Evolutionary conservation across 1,140 invertebrate genomes (phyloP), one percentile per base, ranked within the genome.

Genomic region (Medauroidea extradentata): DNA sequence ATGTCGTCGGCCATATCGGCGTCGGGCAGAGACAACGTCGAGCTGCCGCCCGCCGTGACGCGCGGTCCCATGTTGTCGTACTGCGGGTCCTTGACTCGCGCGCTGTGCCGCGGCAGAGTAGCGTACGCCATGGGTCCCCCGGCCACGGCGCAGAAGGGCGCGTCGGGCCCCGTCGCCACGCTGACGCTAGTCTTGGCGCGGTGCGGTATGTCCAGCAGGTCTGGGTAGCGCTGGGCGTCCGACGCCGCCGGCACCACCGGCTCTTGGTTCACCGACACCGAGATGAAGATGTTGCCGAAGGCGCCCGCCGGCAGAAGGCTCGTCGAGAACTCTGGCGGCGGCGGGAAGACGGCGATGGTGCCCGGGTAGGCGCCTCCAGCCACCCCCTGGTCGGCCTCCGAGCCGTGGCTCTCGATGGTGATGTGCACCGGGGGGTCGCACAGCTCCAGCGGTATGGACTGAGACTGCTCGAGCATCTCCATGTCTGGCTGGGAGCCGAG

Each of bases 61-160:
- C 91, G 79, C 24, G 89, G 88, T 1, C 92, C 92, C 85, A 94
- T 90, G 69, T 93, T 93, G 72, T 94, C 92, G 72, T 94, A 94
- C 29, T 85, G 82, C 16, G 85, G 82, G 5, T 75, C 64, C 27
- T 61, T 71, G 24, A 53, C 59, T 66, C 21, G 67, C 51, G 38
- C n/a, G 19, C 5, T 3, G 25, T 2, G 25, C 52, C 85, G 74
- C 2, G 85, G 85, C 43, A 87, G 66, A 1, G 83, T 85, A 4
- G 84, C 84, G 53, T 83, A 86, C 52, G 79, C 80, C 1, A 81
- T 78, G 63, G 69, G 66, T 16, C 63, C 61, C 3, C 65, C 64
- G 8, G 61, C 24, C 3, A 64, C 57, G 46, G 53, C 59, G 59
- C 48, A 65, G 54, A 52, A 42, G 7, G 60, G 61, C 1, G 57